Conservation (phyloP, 2,113 vertebrate species). For the Osmerus mordax region DNA sequence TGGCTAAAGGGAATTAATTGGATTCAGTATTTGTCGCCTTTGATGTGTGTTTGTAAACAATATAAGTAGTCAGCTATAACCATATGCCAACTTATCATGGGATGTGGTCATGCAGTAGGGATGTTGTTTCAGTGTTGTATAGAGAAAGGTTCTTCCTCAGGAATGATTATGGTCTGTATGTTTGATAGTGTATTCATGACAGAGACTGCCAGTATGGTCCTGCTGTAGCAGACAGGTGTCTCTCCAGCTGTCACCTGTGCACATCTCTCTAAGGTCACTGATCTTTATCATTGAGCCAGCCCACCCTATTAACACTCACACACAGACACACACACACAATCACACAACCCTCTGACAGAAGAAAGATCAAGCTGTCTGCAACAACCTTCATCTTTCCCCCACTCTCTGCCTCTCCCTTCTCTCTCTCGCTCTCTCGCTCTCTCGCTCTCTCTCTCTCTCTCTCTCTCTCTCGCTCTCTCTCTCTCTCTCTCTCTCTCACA, state of each 20-base stretch:
- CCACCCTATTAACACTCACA: not conserved
- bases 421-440: too few relatives aligned
- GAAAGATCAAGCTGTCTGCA: not conserved
- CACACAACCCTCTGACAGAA: not conserved
- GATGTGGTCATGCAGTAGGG: not conserved
- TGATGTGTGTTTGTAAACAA: constrained; percentile 12
- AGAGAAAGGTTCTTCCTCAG: not conserved
- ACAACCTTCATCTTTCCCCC: not conserved
- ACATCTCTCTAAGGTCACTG: not conserved
- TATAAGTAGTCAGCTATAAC: constrained; percentile 1
- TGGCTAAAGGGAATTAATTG: not conserved
- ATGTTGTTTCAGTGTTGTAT: too few relatives aligned
- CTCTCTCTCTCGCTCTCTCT: not conserved
- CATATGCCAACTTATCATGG: not conserved
- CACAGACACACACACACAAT: not conserved
- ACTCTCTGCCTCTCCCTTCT: not conserved
- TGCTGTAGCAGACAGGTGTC: not conserved
- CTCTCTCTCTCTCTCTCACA: not conserved
- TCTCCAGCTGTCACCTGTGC: not conserved
- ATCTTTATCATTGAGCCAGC: not conserved
- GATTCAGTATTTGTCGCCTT: not conserved
- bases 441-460: not conserved
- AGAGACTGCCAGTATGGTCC: not conserved
- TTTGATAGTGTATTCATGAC: not conserved
- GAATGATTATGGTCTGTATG: not conserved